A percentile compares a stretch with the other conserved stretches of the same genome.
Conservation (phyloP, 2,888 invertebrate genomes). For the Drosophila differens region DNA sequence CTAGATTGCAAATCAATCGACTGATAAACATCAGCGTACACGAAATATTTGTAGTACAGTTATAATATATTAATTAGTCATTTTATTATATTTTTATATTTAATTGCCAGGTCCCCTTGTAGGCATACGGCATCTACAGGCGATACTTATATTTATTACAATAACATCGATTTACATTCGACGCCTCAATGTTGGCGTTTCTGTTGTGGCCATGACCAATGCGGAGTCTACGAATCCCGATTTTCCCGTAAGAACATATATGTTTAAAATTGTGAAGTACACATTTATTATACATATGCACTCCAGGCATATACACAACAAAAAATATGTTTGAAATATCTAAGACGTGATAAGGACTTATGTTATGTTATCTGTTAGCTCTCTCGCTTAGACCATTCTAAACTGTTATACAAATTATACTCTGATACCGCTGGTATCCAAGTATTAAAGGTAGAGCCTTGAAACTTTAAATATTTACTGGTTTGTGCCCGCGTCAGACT, state of each 20-base stretch:
- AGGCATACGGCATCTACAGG: conserved; percentile 89
- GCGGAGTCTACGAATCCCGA: conserved; percentile 85
- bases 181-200: conserved; percentile 89
- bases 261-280: too few species aligned
- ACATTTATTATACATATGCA: too few species aligned
- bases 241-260: conserved; percentile 84
- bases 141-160: conserved; percentile 87
- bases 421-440: too few species aligned
- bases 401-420: neutral
- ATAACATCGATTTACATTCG: conserved; percentile 88
- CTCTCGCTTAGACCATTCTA: neutral
- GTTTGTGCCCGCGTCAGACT: too few species aligned
- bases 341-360: too few species aligned
- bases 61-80: neutral
- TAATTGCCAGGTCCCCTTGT: conserved; percentile 85
- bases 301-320: too few species aligned
- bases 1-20: neutral
- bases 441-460: too few species aligned
- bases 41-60: neutral
- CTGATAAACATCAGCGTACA: conserved; percentile 18
- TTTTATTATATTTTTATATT: conserved; percentile 1
- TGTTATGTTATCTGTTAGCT: too few species aligned
- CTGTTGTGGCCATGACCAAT: conserved; percentile 91
- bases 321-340: neutral
- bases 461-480: too few species aligned